Percentiles rank a stretch among this genome's conserved stretches.
These are phyloP conservation scores for Ditula angustiorana DNA, from an alignment of 2,888 invertebrate species.

Conservation along the genomic window DNA sequence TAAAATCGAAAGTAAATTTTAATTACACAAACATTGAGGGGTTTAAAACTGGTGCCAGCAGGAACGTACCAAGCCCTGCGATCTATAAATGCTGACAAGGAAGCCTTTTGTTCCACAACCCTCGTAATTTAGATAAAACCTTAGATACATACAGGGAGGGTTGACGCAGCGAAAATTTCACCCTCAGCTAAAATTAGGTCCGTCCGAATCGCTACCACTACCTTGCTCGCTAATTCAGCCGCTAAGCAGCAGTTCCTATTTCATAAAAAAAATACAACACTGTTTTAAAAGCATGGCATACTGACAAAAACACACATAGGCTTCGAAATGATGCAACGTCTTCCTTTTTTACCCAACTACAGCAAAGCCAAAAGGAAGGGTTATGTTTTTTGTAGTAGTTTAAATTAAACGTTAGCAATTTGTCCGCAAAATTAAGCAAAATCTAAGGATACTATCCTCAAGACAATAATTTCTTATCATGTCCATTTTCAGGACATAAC, in stretches of 20 bases:
- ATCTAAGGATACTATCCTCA: background rate
- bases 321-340: too few relatives aligned
- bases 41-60: background rate
- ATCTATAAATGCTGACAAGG: slow-evolving; percentile 6
- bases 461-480: background rate
- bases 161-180: background rate
- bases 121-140: slow-evolving; percentile 26
- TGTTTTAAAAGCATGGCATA: too few relatives aligned
- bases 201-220: too few relatives aligned
- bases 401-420: too few relatives aligned
- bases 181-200: background rate
- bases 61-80: background rate
- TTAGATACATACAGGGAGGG: background rate
- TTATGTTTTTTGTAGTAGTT: too few relatives aligned
- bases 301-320: too few relatives aligned
- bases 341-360: too few relatives aligned
- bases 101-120: slow-evolving; percentile 6
- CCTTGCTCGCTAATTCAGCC: too few relatives aligned
- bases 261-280: too few relatives aligned
- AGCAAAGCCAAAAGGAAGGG: too few relatives aligned
- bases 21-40: background rate
- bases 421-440: too few relatives aligned
- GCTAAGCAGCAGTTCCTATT: too few relatives aligned
- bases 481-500: slow-evolving; percentile 20
- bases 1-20: background rate